These are phyloP conservation scores for Saturnia japonica DNA, from an alignment of 2,888 invertebrate species.

Conservation along the genomic window DNA sequence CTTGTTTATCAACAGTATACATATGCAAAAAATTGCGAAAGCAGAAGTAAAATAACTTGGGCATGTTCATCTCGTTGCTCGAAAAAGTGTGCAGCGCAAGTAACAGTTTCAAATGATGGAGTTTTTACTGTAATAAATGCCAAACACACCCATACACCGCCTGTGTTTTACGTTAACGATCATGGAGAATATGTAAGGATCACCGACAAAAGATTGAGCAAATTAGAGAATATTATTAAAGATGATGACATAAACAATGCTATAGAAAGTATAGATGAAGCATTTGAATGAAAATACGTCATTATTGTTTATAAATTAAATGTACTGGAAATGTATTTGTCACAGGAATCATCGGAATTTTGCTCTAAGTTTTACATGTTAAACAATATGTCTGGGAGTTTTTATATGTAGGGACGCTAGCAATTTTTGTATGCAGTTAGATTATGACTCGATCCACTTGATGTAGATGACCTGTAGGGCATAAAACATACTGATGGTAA, in stretches of 20 bases:
- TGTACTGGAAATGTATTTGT: background rate
- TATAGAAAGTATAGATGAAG: conserved; percentile 2
- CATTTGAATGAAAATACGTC: background rate
- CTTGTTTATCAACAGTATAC: conserved; percentile 64
- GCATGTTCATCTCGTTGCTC: conserved; percentile 68
- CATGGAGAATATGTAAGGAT: conserved; percentile 57
- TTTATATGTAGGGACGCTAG: background rate
- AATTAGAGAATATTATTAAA: background rate
- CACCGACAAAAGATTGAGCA: conserved; percentile 32
- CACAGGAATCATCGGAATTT: background rate
- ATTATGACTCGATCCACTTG: background rate
- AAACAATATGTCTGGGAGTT: background rate
- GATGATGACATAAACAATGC: background rate
- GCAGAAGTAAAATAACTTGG: conserved; percentile 56
- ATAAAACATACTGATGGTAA: background rate
- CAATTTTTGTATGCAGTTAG: background rate
- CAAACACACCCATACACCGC: conserved; percentile 61
- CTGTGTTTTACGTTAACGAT: conserved; percentile 59
- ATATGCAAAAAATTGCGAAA: conserved; percentile 56
- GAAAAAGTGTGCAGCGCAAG: conserved; percentile 60
- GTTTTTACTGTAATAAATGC: conserved; percentile 48
- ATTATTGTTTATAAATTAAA: background rate
- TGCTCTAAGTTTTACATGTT: background rate
- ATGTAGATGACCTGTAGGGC: background rate
- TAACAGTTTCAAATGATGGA: conserved; percentile 49